These are phyloP conservation scores for Microchrysa polita DNA, from an alignment of 2,888 invertebrate genomes.

Conservation along the genomic window DNA sequence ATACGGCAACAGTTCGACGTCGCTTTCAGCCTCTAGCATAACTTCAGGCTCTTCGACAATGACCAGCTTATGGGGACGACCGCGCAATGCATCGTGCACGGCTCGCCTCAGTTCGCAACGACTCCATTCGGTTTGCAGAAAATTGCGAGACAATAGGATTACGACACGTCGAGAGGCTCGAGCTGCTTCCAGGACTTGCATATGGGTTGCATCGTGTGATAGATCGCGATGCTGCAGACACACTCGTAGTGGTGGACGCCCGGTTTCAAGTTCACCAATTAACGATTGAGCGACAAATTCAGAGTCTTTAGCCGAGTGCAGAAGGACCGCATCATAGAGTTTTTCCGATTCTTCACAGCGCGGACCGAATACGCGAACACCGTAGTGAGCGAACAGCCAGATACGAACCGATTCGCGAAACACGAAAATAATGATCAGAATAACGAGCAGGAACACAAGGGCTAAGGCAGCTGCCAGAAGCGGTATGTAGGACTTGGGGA, in stretches of 20 bases:
- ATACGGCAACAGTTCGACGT: conserved; percentile 88
- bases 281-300: conserved; percentile 86
- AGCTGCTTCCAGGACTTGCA: conserved; percentile 80
- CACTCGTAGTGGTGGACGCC: conserved; percentile 77
- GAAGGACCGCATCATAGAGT: conserved; percentile 90
- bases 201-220: conserved; percentile 72
- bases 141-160: conserved; percentile 87
- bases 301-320: conserved; percentile 92
- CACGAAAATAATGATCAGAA: conserved; percentile 80
- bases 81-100: conserved; percentile 87
- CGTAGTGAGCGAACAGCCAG: conserved; percentile 88
- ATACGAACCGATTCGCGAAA: conserved; percentile 86
- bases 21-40: conserved; percentile 83
- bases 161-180: conserved; percentile 88
- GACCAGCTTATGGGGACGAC: conserved; percentile 86
- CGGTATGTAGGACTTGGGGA: conserved; percentile 83
- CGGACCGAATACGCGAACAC: conserved; percentile 80
- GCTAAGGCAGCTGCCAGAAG: conserved; percentile 83
- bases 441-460: conserved; percentile 78
- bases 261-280: conserved; percentile 86
- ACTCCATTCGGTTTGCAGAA: conserved; percentile 94
- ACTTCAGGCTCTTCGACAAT: conserved; percentile 88
- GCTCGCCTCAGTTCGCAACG: conserved; percentile 90
- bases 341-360: conserved; percentile 85
- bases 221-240: conserved; percentile 91